Evolutionary conservation across 2,113 vertebrate genomes (phyloP).

Genomic region (Syrmaticus mikado): DNA sequence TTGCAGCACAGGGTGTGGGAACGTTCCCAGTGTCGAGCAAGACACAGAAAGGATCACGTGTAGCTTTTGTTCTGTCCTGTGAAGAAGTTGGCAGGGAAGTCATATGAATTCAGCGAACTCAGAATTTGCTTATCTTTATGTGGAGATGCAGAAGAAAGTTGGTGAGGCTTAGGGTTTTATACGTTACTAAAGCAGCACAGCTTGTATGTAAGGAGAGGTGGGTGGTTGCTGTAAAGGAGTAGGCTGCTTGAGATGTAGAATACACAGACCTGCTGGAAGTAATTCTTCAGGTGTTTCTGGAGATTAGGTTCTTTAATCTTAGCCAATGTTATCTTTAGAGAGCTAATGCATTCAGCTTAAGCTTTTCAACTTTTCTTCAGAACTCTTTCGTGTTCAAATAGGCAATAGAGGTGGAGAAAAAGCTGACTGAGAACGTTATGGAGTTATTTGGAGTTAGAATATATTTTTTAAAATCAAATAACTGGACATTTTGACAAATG

Average conservation of each 20-base stretch:
- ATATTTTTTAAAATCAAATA: constrained; percentile 30
- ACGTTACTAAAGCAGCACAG: background rate
- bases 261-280: background rate
- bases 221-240: background rate
- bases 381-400: background rate
- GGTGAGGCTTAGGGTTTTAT: background rate
- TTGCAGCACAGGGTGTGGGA: constrained; percentile 46
- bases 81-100: constrained; percentile 48
- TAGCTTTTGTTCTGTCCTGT: constrained; percentile 55
- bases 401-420: background rate
- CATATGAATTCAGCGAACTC: background rate
- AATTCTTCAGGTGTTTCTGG: background rate
- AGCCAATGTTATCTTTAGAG: background rate
- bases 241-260: background rate
- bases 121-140: constrained; percentile 31
- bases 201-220: background rate
- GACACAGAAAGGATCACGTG: constrained; percentile 17
- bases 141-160: background rate
- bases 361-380: background rate
- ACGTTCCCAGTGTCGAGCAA: constrained; percentile 30
- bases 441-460: constrained; percentile 35
- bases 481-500: background rate
- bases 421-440: background rate
- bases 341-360: background rate
- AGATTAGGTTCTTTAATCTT: background rate